Conservation (phyloP, 2,797 vertebrate species). For the Fundulus diaphanus region DNA sequence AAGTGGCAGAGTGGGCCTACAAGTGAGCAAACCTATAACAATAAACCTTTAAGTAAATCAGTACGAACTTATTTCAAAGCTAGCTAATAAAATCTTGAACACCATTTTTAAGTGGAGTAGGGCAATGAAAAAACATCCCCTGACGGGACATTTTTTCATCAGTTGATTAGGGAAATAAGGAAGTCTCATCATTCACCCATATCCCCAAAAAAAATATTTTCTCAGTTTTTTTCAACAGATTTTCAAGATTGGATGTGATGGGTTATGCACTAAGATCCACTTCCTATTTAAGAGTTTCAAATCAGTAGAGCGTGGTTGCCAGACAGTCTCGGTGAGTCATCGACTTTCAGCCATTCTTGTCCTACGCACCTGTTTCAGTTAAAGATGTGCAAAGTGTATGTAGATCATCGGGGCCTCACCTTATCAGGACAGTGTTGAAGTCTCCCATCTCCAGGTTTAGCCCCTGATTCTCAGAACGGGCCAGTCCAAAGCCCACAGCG, state of each 20-base stretch:
- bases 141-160: background rate
- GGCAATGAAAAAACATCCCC: too few relatives aligned
- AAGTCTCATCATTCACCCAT: background rate
- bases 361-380: background rate
- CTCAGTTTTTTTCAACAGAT: too few relatives aligned
- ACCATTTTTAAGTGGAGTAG: background rate
- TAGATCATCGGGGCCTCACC: slow-evolving; percentile 74
- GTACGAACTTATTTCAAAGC: background rate
- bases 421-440: slow-evolving; percentile 92
- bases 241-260: background rate
- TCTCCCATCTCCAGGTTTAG: slow-evolving; percentile 90
- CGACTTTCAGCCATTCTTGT: background rate
- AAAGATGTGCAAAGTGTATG: background rate
- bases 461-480: slow-evolving; percentile 88
- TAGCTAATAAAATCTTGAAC: background rate
- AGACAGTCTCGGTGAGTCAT: background rate
- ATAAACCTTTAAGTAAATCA: background rate
- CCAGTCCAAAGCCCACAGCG: slow-evolving; percentile 92
- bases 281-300: background rate
- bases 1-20: background rate
- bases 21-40: background rate
- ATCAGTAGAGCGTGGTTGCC: background rate
- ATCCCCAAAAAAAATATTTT: background rate
- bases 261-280: too few relatives aligned
- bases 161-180: background rate